A percentile compares a stretch with the other conserved stretches of the same genome.
phyloP scores from a whole-genome alignment of 1,140 invertebrate genomes.

The Euschistus heros region DNA sequence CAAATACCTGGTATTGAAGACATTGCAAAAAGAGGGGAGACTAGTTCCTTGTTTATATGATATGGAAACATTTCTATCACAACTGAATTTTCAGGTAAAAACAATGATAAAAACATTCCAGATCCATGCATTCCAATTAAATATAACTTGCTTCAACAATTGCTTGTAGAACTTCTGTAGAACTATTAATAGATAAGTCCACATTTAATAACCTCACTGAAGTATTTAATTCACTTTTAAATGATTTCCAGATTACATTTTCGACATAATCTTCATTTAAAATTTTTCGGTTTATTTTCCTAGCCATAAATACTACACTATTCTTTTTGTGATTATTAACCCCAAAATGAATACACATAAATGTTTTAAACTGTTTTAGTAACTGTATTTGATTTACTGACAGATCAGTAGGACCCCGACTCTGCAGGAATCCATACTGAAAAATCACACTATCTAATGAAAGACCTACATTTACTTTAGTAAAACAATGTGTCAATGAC shows the following conservation, averaged over 20 bases:
- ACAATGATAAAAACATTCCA: slow-evolving; percentile 33
- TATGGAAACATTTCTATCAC: slow-evolving; percentile 37
- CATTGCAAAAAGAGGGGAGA: slow-evolving; percentile 41
- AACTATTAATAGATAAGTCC: slow-evolving; percentile 33
- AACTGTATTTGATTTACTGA: slow-evolving; percentile 17
- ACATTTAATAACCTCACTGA: slow-evolving; percentile 21
- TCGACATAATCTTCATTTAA: slow-evolving; percentile 39
- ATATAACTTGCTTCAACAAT: slow-evolving; percentile 32
- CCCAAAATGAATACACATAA: slow-evolving; percentile 21
- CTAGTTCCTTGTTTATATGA: slow-evolving; percentile 37
- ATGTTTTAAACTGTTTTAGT: slow-evolving; percentile 30
- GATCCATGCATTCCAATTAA: slow-evolving; percentile 37
- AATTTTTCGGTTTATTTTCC: slow-evolving; percentile 40
- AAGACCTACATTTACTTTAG: slow-evolving; percentile 35
- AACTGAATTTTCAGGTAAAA: slow-evolving; percentile 30
- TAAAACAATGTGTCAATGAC: slow-evolving; percentile 35
- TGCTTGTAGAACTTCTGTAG: slow-evolving; percentile 33
- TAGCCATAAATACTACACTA: slow-evolving; percentile 34
- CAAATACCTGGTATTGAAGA: slow-evolving; percentile 32
- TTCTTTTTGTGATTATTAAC: neutral
- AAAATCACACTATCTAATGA: slow-evolving; percentile 39
- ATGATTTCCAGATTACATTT: slow-evolving; percentile 19
- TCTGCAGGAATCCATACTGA: slow-evolving; percentile 41
- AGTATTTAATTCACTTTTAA: slow-evolving; percentile 15
- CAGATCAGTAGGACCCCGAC: slow-evolving; percentile 36